phyloP scores from a whole-genome alignment of 1,140 invertebrate genomes.

The Ditylenchus dipsaci region DNA sequence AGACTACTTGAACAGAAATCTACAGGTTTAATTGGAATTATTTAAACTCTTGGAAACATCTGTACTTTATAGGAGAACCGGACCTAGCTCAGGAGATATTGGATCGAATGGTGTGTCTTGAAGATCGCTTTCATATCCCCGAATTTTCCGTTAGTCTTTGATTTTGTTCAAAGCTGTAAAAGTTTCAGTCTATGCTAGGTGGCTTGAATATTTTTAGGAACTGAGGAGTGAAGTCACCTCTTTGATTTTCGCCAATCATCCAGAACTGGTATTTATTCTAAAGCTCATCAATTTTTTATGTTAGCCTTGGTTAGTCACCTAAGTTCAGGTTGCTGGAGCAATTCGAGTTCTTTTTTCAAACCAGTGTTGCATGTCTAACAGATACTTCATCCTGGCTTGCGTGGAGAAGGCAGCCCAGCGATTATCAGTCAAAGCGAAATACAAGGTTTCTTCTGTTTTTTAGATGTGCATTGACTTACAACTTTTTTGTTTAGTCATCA shows the following conservation, averaged over 20 bases:
- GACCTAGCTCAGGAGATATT: background rate
- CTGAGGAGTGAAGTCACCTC: background rate
- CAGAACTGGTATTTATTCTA: background rate
- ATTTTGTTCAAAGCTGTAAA: background rate
- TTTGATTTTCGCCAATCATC: background rate
- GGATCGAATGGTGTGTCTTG: background rate
- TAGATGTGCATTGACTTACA: too few species aligned
- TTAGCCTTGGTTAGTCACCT: too few species aligned
- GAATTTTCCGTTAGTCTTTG: background rate
- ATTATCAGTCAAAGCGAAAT: background rate
- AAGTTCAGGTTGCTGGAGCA: background rate
- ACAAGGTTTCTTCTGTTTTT: background rate
- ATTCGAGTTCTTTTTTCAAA: background rate
- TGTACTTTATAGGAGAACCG: too few species aligned
- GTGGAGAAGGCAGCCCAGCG: background rate
- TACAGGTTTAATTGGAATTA: background rate
- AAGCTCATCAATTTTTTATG: too few species aligned
- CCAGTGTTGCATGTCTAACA: background rate
- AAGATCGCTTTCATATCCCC: background rate
- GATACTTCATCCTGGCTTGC: background rate
- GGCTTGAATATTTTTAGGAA: background rate
- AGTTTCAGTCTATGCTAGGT: background rate
- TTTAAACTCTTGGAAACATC: too few species aligned
- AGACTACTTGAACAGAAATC: background rate
- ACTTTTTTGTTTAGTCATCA: too few species aligned